Evolutionary conservation across 2,888 invertebrate species (phyloP).

Genomic region (Troides aeacus): DNA sequence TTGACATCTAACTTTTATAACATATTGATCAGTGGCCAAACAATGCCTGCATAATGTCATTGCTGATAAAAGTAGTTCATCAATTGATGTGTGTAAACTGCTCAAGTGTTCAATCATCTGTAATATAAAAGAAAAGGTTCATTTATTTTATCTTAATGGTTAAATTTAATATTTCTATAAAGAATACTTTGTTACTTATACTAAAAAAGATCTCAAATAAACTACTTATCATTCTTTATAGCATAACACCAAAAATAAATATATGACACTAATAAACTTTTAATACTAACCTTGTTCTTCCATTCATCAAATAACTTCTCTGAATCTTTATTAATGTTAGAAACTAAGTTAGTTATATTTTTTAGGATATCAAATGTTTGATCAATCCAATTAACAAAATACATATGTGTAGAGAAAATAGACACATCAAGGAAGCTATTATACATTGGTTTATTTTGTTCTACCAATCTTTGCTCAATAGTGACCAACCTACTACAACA

Average conservation of each 20-base stretch:
- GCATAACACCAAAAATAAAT: too few relatives aligned
- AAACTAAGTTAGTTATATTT: constrained; percentile 56
- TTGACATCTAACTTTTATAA: constrained; percentile 78
- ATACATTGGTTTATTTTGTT: constrained; percentile 32
- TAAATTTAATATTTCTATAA: too few relatives aligned
- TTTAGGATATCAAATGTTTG: constrained; percentile 66
- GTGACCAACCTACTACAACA: constrained; percentile 56
- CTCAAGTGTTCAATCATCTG: constrained; percentile 62
- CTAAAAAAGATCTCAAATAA: too few relatives aligned
- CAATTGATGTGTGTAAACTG: constrained; percentile 61
- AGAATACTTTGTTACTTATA: too few relatives aligned
- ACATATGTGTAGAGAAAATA: constrained; percentile 56
- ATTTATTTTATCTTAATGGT: too few relatives aligned
- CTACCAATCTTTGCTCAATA: constrained; percentile 49
- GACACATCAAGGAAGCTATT: constrained; percentile 42
- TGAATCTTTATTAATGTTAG: constrained; percentile 52
- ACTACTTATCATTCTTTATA: too few relatives aligned
- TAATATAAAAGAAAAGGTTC: constrained; percentile 30
- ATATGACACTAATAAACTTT: not conserved
- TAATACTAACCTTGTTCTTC: constrained; percentile 56
- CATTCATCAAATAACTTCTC: constrained; percentile 46
- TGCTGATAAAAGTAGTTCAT: constrained; percentile 66
- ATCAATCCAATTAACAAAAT: constrained; percentile 76
- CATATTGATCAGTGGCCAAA: constrained; percentile 60
- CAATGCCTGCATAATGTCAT: constrained; percentile 71